Conservation (phyloP, 37 sponge, comb jelly and placozoan species). For the Axinella damicornis region DNA sequence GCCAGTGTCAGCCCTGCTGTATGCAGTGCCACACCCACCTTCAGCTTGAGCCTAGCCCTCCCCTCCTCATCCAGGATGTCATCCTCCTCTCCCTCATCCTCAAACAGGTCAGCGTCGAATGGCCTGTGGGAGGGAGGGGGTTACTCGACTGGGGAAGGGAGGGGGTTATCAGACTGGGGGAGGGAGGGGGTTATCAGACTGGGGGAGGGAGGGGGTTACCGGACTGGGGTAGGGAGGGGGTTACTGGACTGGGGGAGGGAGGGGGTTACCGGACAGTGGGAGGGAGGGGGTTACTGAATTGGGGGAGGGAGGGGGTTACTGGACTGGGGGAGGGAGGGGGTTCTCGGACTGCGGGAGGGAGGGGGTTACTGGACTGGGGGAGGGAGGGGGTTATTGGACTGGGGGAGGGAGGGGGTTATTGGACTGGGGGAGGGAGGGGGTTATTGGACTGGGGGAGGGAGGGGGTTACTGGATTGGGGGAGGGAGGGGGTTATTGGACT, state of each 20-base stretch:
- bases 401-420: too few relatives aligned
- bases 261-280: conserved; percentile 51
- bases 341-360: neutral
- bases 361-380: neutral
- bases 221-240: too few relatives aligned
- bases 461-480: too few relatives aligned
- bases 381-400: too few relatives aligned
- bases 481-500: too few relatives aligned
- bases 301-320: neutral
- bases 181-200: neutral
- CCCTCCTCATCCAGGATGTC: conserved; percentile 97
- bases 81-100: conserved; percentile 96
- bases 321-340: too few relatives aligned
- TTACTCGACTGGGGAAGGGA: neutral
- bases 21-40: conserved; percentile 37
- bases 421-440: too few relatives aligned
- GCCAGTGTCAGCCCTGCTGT: too few relatives aligned
- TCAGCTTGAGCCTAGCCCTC: conserved; percentile 90
- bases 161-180: too few relatives aligned
- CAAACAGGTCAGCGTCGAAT: conserved; percentile 90
- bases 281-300: conserved; percentile 46
- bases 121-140: conserved; percentile 55
- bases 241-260: too few relatives aligned
- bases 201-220: too few relatives aligned
- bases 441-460: too few relatives aligned